Conservation (phyloP, 2,797 vertebrate species). For the Meriones psammophilus region DNA sequence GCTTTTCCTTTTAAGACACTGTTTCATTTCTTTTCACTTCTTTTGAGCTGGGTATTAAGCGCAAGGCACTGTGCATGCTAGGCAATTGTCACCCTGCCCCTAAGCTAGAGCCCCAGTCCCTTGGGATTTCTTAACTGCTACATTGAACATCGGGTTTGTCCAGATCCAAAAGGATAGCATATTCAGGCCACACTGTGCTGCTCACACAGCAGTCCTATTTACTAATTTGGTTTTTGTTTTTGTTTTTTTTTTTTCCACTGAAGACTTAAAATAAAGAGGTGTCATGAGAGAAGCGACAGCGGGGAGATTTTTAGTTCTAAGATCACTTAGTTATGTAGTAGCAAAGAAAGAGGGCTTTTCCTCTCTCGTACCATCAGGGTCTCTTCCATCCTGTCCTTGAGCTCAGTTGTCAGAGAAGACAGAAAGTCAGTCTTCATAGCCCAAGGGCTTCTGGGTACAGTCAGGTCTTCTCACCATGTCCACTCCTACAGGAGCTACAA, state of each 20-base stretch:
- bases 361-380: background rate
- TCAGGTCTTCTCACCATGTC: conserved; percentile 36
- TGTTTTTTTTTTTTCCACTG: background rate
- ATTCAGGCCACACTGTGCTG: conserved; percentile 10
- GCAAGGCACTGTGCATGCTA: background rate
- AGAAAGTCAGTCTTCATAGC: conserved; percentile 45
- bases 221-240: background rate
- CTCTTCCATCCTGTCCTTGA: conserved; percentile 37
- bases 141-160: background rate
- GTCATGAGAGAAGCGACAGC: background rate
- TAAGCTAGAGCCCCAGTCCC: background rate
- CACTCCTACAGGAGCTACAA: background rate
- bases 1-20: background rate
- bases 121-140: conserved; percentile 12
- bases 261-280: background rate
- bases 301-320: conserved; percentile 9
- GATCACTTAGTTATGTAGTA: background rate
- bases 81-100: background rate
- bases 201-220: background rate
- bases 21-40: background rate
- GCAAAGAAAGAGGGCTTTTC: background rate
- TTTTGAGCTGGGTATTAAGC: too few species aligned
- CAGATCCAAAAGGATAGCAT: background rate
- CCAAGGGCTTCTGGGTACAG: background rate
- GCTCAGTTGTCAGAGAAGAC: conserved; percentile 19